Percentiles rank a stretch among this genome's conserved stretches.
phyloP scores from a whole-genome alignment of 2,797 vertebrate genomes.

The Chromis chromis region DNA sequence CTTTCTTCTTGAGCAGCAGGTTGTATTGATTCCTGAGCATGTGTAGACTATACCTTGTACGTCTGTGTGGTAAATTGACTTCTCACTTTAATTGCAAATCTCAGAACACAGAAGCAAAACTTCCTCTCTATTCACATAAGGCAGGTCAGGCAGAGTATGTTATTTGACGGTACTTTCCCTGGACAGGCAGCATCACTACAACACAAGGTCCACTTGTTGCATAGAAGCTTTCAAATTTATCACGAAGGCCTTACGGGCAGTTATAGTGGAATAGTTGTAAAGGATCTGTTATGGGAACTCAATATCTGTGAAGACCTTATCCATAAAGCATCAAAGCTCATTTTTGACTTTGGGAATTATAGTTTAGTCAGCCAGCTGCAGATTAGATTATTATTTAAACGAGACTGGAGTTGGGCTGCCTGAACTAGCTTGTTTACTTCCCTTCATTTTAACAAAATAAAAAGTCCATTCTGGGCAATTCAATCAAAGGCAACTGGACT shows the following conservation, averaged over 20 bases:
- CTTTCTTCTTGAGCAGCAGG: conserved; percentile 3
- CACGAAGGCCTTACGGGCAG: not conserved
- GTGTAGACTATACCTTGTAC: not conserved
- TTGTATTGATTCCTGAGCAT: conserved; percentile 47
- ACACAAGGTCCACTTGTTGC: conserved; percentile 4
- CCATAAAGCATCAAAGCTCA: not conserved
- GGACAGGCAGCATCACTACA: too few species aligned
- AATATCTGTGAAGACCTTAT: not conserved
- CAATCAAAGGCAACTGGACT: too few species aligned
- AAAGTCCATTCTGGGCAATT: too few species aligned
- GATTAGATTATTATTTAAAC: not conserved
- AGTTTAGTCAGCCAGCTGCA: not conserved
- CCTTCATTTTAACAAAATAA: not conserved
- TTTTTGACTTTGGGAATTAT: not conserved
- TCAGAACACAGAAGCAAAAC: not conserved
- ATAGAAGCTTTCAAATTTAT: not conserved
- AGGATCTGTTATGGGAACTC: not conserved
- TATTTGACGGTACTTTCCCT: not conserved
- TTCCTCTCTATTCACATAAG: conserved; percentile 19
- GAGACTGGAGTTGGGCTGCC: not conserved
- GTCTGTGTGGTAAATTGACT: conserved; percentile 31
- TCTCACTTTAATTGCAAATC: conserved; percentile 52
- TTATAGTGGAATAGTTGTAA: conserved; percentile 9
- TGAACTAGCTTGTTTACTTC: not conserved
- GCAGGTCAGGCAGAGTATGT: not conserved